Evolutionary conservation across 2,888 invertebrate species (phyloP), one percentile per base, ranked within the genome.

Genomic region (Azorinus chamasolen): DNA sequence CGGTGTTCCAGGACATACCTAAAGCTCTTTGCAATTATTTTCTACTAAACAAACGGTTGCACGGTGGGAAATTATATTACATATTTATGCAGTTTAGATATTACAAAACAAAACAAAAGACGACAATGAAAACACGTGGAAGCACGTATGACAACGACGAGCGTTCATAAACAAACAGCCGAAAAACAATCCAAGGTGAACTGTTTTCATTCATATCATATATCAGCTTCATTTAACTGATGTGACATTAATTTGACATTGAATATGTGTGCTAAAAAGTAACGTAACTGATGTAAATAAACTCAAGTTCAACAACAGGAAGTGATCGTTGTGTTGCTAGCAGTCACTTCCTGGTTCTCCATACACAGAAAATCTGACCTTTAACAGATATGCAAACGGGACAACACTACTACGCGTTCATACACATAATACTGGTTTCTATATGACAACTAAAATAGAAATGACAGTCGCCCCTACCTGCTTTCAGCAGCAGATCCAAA

Each of bases 301-400:
- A 45, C n/a, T 16, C 4, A 45, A 45, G 45, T 45, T 45, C 74
- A 75, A 72, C 62, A 82, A 84, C 86, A 87, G 86, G 86, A 86
- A 87, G 83, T 83, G 86, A 84, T 71, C 53, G 63, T 72, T 78
- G 55, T 73, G 78, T 69, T 79, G 72, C 76, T 80, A 77, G 72
- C 68, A 74, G 66, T 83, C 87, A 88, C 88, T 89, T 89, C 87
- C 89, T 89, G 87, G 89, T 89, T 87, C 64, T 64, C 39, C 32
- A 32, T 32, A 32, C 12, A 24, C 24, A 50, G 50, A 18, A 24
- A 50, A 16, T 50, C 14, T 53, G 53, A 53, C 53, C 53, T 27
- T 4, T 24, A 20, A 20, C 18, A n/a, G 14, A 18, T 20, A 50
- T 32, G 32, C 4, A 32, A 32, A 32, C 32, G 32, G 32, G 32